A percentile compares a stretch with the other conserved stretches of the same genome.
phyloP scores from a whole-genome alignment of 2,113 vertebrate species.

The Cardinalis cardinalis region DNA sequence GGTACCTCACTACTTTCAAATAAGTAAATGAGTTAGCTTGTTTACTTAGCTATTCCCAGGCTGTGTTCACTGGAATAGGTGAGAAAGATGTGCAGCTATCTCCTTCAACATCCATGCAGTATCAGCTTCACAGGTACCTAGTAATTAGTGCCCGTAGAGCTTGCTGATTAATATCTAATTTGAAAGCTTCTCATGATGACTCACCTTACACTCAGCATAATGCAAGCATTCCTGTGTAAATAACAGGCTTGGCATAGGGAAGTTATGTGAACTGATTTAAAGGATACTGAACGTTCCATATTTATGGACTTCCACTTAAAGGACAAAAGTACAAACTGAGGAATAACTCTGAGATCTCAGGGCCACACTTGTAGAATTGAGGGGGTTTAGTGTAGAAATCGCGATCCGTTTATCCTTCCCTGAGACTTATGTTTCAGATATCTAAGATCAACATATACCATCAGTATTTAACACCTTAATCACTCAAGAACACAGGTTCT shows the following conservation, averaged over 20 bases:
- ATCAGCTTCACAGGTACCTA: neutral
- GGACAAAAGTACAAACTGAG: neutral
- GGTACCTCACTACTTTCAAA: neutral
- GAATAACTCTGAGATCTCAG: neutral
- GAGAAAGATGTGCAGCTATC: neutral
- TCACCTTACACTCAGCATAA: neutral
- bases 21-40: neutral
- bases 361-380: neutral
- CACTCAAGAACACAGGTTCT: neutral
- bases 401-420: neutral
- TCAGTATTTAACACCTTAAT: neutral
- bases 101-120: neutral
- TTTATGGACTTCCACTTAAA: neutral
- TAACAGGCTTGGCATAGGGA: neutral
- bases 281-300: neutral
- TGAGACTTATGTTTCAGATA: neutral
- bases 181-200: neutral
- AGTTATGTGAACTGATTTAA: neutral
- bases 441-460: neutral
- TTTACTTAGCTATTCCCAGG: neutral
- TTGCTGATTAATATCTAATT: slow-evolving; percentile 24
- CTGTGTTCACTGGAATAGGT: neutral
- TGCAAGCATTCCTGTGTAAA: neutral
- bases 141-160: neutral
- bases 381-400: neutral